Evolutionary conservation across 1,140 invertebrate species (phyloP), one percentile per base, ranked within the genome.

Genomic region (Drosophila sproati): DNA sequence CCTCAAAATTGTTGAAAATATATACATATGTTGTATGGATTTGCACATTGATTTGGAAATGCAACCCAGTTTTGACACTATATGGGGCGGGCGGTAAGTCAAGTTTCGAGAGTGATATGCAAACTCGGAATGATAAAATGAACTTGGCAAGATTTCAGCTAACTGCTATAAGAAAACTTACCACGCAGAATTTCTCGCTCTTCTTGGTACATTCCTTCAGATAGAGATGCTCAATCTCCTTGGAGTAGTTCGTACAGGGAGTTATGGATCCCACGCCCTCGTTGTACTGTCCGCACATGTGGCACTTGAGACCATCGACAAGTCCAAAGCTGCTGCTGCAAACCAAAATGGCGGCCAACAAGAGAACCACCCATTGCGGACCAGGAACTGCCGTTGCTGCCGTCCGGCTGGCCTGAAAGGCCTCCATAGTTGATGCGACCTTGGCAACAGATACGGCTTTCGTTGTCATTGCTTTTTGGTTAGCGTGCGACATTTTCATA

Each of bases 231-330:
- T 93, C 93, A 43, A 91, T 83, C n/a, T 94, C 91, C 3, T 93
- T 94, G 71, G 95, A 96, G 78, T 95, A 94, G 92, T 96, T 96
- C 80, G 96, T 94, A 93, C 96, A 96, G 3, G 96, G 96, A 41
- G 96, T 97, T 66, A 97, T 96, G 59, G 96, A 96, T 43, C 96
- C 96, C 4, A 96, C 95, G 6, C 96, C 96, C 73, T 97, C 96
- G 82, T 96, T 97, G 93, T 96, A 97, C 92, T 96, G 94, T 37
- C 96, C 96, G 77, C 96, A 96, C 91, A 95, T 94, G 93, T 95
- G 95, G 93, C 96, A 97, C 83, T 94, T 95, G 77, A 97, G 93
- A 72, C 94, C 93, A 80, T 93, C 79, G 63, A 83, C 91, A 12
- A 76, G 8, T 35, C 76, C 89, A 67, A 91, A 62, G 50, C 69